Evolutionary conservation across 2,113 vertebrate genomes (phyloP).

Genomic region (Echinops telfairi): DNA sequence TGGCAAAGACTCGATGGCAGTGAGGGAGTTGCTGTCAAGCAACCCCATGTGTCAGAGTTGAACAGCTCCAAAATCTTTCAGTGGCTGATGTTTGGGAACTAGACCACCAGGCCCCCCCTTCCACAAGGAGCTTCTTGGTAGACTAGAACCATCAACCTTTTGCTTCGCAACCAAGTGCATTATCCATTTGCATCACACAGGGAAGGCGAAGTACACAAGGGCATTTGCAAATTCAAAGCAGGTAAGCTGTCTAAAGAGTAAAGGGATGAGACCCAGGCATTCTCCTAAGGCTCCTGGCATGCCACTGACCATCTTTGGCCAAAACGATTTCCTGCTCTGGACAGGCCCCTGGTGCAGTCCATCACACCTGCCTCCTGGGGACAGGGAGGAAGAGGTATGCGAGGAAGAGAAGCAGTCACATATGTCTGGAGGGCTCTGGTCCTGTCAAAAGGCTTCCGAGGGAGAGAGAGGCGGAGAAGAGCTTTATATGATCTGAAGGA

Average conservation of each 20-base stretch:
- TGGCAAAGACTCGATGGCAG: too few relatives aligned
- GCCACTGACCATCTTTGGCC: background rate
- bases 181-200: background rate
- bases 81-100: background rate
- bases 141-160: background rate
- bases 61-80: background rate
- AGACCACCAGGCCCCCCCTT: background rate
- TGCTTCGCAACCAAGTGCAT: background rate
- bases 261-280: background rate
- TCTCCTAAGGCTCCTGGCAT: background rate
- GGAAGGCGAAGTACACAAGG: background rate
- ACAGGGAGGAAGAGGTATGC: background rate
- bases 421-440: background rate
- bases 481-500: background rate
- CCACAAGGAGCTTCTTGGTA: background rate
- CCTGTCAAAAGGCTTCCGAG: background rate
- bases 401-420: background rate
- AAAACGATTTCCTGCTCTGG: background rate
- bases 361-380: background rate
- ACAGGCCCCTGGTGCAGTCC: background rate
- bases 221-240: background rate
- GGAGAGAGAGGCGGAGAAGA: background rate
- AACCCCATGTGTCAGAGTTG: background rate
- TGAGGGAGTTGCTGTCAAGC: too few relatives aligned
- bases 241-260: background rate